Evolutionary conservation across 2,113 vertebrate species (phyloP), one percentile per base, ranked within the genome.

Genomic region (Halichoerus grypus): DNA sequence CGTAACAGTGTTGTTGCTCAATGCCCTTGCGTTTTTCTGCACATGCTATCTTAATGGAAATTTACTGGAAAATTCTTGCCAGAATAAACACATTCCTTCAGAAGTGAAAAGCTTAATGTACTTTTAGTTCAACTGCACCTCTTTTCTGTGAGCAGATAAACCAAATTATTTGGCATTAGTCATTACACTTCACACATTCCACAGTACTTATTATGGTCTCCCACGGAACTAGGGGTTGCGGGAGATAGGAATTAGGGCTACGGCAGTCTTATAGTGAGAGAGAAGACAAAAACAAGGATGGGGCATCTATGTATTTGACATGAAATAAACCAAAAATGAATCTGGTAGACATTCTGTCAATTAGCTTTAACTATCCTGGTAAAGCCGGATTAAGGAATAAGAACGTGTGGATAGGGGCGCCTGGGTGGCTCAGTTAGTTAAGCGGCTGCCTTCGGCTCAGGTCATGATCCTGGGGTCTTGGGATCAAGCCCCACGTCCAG

Each of bases 41-140:
- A 42, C 28, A 46, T 91, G 79, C 57, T 98, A 79, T 97, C 97
- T 97, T 97, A 95, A 96, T 96, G 93, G 96, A 97, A 98, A 98
- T 94, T 97, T 98, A 93, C 95, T 91, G 72, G 96, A 55, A 96
- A 94, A 67, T 94, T 92, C 72, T 95, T 95, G 92, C 94, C 93
- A 97, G 93, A 96, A 97, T 96, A 97, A 98, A 96, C 95, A 97
- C 94, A 97, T 97, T 96, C 88, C 86, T 97, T 96, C 24, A 93
- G 85, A 63, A 97, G 39, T 33, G 85, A 98, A 93, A 92, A 39
- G 26, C 88, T 95, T 95, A 93, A 74, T 69, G 76, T 91, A 46
- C 90, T 96, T 96, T 71, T 97, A 57, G 69, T 97, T 94, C 93
- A 97, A 42, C 61, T 39, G 82, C 9, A 91, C 51, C 24, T 95